Evolutionary conservation across 1,140 invertebrate species (phyloP).

Genomic region (Heliconius hewitsoni): DNA sequence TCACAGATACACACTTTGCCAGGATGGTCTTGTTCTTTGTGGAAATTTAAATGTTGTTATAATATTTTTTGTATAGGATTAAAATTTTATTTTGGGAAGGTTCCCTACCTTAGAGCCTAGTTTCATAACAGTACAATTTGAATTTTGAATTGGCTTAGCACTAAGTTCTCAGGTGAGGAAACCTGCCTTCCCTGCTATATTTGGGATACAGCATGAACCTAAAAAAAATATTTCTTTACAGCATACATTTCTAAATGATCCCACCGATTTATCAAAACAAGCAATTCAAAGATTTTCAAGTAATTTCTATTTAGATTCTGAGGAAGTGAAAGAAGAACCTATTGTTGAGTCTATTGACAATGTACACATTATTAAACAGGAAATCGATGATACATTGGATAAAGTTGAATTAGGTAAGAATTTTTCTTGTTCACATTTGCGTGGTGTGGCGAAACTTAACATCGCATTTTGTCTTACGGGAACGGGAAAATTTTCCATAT

Average conservation of each 20-base stretch:
- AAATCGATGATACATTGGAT: background rate
- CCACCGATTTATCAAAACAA: constrained; percentile 47
- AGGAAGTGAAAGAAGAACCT: background rate
- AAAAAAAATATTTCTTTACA: constrained; percentile 37
- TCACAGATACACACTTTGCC: too few species aligned
- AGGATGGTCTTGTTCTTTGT: too few species aligned
- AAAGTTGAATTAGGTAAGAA: constrained; percentile 9
- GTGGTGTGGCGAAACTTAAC: background rate
- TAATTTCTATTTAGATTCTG: background rate
- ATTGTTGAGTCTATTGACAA: background rate
- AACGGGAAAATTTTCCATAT: too few species aligned
- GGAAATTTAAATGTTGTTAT: too few species aligned
- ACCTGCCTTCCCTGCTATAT: background rate
- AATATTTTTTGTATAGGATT: too few species aligned
- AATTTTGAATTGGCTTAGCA: too few species aligned
- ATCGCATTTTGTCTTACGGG: background rate
- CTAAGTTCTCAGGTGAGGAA: too few species aligned
- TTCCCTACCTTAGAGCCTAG: too few species aligned
- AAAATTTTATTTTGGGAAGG: too few species aligned
- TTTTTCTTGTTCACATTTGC: background rate
- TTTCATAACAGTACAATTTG: too few species aligned
- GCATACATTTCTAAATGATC: constrained; percentile 58
- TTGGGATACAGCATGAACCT: background rate
- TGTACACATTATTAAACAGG: background rate
- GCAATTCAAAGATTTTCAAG: constrained; percentile 30